Conservation (phyloP, 2,797 vertebrate genomes). For the Perdix hodgsoniae region DNA sequence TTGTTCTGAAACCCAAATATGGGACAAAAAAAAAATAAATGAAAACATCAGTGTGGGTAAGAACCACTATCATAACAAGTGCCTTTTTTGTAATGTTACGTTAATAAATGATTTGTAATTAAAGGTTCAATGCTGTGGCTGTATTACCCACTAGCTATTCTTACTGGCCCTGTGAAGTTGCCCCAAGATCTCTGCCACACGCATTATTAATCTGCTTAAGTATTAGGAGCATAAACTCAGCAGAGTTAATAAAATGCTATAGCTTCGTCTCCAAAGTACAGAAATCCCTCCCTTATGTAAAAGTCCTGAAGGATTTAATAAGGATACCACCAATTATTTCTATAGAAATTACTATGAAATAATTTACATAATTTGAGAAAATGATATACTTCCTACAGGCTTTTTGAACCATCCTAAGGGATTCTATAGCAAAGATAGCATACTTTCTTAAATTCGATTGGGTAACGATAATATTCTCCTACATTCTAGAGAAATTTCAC, state of each 20-base stretch:
- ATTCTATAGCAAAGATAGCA: constrained; percentile 50
- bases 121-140: constrained; percentile 24
- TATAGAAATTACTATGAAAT: constrained; percentile 73
- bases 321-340: constrained; percentile 70
- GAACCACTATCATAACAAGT: background rate
- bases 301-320: constrained; percentile 75
- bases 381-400: constrained; percentile 67
- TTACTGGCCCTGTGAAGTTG: constrained; percentile 45
- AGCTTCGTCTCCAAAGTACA: constrained; percentile 66
- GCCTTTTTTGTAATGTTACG: background rate
- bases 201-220: constrained; percentile 65
- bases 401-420: constrained; percentile 67
- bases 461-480: constrained; percentile 29
- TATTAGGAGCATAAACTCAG: constrained; percentile 61
- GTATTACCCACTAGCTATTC: constrained; percentile 34
- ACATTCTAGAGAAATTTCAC: constrained; percentile 44
- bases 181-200: constrained; percentile 47
- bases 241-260: constrained; percentile 65
- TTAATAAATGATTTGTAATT: constrained; percentile 45
- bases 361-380: constrained; percentile 75
- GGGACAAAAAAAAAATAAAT: background rate
- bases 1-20: background rate
- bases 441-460: constrained; percentile 33
- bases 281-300: constrained; percentile 69
- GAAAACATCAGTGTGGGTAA: background rate